phyloP scores from a whole-genome alignment of 2,113 vertebrate genomes.

The Petaurus breviceps region DNA sequence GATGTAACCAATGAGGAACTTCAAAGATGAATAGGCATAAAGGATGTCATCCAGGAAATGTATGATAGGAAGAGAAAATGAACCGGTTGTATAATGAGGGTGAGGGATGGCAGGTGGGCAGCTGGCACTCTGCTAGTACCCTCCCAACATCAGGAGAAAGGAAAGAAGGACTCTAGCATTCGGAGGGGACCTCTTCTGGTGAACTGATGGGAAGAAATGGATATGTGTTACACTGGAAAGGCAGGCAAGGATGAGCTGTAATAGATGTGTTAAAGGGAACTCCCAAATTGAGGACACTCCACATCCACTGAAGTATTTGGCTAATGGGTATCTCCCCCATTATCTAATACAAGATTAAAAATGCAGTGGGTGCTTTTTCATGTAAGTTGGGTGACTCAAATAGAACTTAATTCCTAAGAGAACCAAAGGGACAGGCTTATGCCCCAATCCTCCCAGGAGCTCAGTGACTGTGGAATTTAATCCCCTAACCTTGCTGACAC shows the following conservation, averaged over 20 bases:
- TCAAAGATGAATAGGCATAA: not conserved
- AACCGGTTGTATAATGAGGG: not conserved
- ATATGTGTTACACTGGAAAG: not conserved
- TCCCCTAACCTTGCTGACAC: constrained; percentile 69
- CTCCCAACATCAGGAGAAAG: not conserved
- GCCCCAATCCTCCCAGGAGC: constrained; percentile 53
- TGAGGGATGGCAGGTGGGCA: not conserved
- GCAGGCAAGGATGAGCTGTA: not conserved
- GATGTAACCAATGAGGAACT: not conserved
- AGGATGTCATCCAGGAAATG: not conserved
- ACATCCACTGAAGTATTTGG: not conserved
- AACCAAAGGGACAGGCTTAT: constrained; percentile 58
- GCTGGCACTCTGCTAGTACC: not conserved
- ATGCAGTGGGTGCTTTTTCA: not conserved
- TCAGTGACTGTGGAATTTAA: constrained; percentile 74
- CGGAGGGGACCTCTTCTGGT: not conserved
- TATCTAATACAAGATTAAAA: not conserved
- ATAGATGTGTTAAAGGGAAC: not conserved
- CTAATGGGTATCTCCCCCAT: not conserved
- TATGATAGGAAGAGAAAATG: not conserved
- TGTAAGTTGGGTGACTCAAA: constrained; percentile 24
- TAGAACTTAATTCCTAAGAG: constrained; percentile 38
- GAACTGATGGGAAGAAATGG: not conserved
- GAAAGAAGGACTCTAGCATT: not conserved
- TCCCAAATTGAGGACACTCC: not conserved